Evolutionary conservation across 2,888 invertebrate species (phyloP), one percentile per base, ranked within the genome.

Genomic region (Archips crataeganus): DNA sequence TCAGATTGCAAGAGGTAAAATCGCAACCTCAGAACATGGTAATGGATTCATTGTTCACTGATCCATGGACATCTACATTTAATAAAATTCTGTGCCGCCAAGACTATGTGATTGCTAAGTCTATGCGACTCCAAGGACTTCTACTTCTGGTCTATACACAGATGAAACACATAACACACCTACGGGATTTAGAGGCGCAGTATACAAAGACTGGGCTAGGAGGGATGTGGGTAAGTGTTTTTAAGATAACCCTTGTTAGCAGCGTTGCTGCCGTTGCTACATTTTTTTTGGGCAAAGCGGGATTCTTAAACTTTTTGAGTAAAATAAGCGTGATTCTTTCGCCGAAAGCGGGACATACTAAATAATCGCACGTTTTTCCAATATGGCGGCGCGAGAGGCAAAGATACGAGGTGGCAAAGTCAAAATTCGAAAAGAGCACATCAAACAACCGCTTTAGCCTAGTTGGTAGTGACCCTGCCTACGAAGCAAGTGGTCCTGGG

Each of bases 191-290:
- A 70, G 98, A 99, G 87, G 96, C 97, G 2, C 97, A 97, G 84
- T 98, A 97, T 81, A 98, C 98, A 0, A 96, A 97, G 82, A 98
- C 99, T 71, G 99, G 99, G 2, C 95, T 99, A 76, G 97, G 97
- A 42, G 99, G 99, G 71, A 96, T 98, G 93, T 99, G 98, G 99
- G 98, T 98, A 93, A 95, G 96, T 85, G 9, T 13, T 9, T 3
- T 49, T 5, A 47, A 11, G 45, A 42, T 42, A 6, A 42, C 9
- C 1, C 23, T 23, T 23, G 23, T 23, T 23, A 23, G 0, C 23
- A 23, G 23, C 23, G 1, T 23, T 23, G 23, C 23, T 23, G n/a
- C n/a, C n/a, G n/a, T n/a, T 23, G 23, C 0, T 23, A 23, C n/a
- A n/a, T n/a, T 23, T 23, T 23, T 23, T 23, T 23, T 1, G 23